Evolutionary conservation across 2,113 vertebrate species (phyloP).

Genomic region (Chascanopsetta lugubris): DNA sequence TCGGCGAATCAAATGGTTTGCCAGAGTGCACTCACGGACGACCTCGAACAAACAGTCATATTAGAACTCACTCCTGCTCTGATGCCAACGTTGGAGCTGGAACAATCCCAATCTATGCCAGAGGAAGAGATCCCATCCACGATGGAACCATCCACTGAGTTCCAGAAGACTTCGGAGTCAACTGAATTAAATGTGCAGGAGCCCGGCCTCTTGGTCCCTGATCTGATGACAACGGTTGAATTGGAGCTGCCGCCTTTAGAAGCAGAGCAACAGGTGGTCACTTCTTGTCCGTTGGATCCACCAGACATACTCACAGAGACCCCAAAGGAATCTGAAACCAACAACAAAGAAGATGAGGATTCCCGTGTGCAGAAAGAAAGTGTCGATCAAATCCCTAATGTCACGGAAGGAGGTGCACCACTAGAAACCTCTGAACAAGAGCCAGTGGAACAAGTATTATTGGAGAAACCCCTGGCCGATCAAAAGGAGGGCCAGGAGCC

Average conservation of each 20-base stretch:
- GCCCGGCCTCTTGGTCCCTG: conserved; percentile 10
- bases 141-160: conserved; percentile 42
- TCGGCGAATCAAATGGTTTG: conserved; percentile 46
- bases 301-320: conserved; percentile 30
- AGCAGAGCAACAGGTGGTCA: conserved; percentile 39
- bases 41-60: conserved; percentile 68
- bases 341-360: conserved; percentile 22
- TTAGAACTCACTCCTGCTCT: conserved; percentile 72
- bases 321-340: conserved; percentile 20
- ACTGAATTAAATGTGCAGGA: conserved; percentile 24
- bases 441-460: conserved; percentile 2
- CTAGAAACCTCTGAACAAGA: conserved; percentile 18
- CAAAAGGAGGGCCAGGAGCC: neutral
- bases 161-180: conserved; percentile 35
- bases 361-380: conserved; percentile 29
- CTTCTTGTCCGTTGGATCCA: conserved; percentile 30
- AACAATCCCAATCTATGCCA: conserved; percentile 46
- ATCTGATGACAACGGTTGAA: conserved; percentile 42
- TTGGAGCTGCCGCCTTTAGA: conserved; percentile 49
- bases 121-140: conserved; percentile 39
- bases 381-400: conserved; percentile 19
- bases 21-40: conserved; percentile 39
- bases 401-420: neutral
- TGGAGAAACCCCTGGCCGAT: conserved; percentile 28
- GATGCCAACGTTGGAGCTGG: conserved; percentile 61